Evolutionary conservation across 2,797 vertebrate genomes (phyloP).

Genomic region (Lemur catta): DNA sequence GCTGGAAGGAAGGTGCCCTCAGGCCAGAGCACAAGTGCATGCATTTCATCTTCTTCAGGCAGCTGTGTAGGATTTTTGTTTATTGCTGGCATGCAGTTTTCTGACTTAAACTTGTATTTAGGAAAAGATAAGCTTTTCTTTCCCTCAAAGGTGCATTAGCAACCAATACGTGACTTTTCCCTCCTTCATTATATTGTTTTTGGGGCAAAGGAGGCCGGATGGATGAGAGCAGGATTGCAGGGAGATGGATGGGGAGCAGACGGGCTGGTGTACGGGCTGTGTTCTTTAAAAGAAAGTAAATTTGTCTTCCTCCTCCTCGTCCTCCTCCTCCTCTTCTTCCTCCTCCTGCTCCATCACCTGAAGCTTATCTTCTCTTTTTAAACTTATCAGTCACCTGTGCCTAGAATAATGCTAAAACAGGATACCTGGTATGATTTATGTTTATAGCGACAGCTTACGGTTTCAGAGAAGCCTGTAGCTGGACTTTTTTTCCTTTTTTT

Average conservation of each 20-base stretch:
- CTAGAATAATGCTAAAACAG: slow-evolving; percentile 58
- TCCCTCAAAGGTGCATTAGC: slow-evolving; percentile 2
- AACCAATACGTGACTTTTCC: not conserved
- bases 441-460: slow-evolving; percentile 64
- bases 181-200: not conserved
- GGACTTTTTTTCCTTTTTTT: slow-evolving; percentile 35
- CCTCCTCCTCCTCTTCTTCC: not conserved
- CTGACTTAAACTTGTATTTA: slow-evolving; percentile 53
- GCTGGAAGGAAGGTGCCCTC: not conserved
- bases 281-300: slow-evolving; percentile 65
- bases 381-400: slow-evolving; percentile 64
- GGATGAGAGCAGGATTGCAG: not conserved
- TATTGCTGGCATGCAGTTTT: slow-evolving; percentile 28
- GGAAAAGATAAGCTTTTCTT: slow-evolving; percentile 21
- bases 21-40: fast-evolving
- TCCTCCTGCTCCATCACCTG: slow-evolving; percentile 13
- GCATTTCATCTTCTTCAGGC: not conserved
- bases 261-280: slow-evolving; percentile 16
- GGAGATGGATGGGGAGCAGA: not conserved
- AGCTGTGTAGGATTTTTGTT: slow-evolving; percentile 19
- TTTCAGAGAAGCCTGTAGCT: slow-evolving; percentile 68
- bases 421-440: slow-evolving; percentile 64
- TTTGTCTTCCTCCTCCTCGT: slow-evolving; percentile 47
- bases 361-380: slow-evolving; percentile 71
- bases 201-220: not conserved